These are phyloP conservation scores for Silurus aristotelis DNA, from an alignment of 2,797 vertebrate species.

Conservation along the genomic window DNA sequence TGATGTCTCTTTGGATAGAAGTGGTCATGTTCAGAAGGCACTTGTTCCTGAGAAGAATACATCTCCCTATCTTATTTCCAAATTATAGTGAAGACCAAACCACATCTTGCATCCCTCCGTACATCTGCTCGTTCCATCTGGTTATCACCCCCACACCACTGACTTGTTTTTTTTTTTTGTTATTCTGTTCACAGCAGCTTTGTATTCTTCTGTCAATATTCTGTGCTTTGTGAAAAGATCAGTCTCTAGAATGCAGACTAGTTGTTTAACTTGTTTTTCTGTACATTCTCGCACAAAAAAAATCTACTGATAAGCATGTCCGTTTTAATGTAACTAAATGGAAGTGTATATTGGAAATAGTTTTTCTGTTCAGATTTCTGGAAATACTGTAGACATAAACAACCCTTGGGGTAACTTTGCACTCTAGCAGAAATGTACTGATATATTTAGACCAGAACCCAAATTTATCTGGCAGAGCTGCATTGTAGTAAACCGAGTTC, in stretches of 20 bases:
- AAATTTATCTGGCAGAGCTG: background rate
- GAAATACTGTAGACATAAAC: constrained; percentile 31
- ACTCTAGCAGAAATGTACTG: constrained; percentile 4
- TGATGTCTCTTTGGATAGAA: constrained; percentile 11
- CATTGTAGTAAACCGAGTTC: constrained; percentile 1
- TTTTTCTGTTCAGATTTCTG: constrained; percentile 45
- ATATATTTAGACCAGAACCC: background rate
- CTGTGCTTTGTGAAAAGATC: constrained; percentile 54
- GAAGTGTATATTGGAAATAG: constrained; percentile 48
- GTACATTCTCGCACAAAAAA: constrained; percentile 39
- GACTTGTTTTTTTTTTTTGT: background rate
- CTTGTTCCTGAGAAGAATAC: constrained; percentile 18
- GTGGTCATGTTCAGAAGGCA: constrained; percentile 7
- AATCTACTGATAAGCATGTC: constrained; percentile 50
- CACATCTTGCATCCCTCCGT: constrained; percentile 2
- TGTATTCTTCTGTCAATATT: constrained; percentile 33
- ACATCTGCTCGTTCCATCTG: constrained; percentile 18
- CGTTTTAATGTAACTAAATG: constrained; percentile 47
- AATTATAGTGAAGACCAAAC: constrained; percentile 39
- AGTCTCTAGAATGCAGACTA: constrained; percentile 42
- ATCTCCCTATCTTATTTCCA: constrained; percentile 47
- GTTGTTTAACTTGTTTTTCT: constrained; percentile 42
- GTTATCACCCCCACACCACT: background rate
- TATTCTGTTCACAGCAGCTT: constrained; percentile 11
- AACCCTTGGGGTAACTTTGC: constrained; percentile 7